Evolutionary conservation across 2,888 invertebrate genomes (phyloP).

Genomic region (Desoria tigrina): DNA sequence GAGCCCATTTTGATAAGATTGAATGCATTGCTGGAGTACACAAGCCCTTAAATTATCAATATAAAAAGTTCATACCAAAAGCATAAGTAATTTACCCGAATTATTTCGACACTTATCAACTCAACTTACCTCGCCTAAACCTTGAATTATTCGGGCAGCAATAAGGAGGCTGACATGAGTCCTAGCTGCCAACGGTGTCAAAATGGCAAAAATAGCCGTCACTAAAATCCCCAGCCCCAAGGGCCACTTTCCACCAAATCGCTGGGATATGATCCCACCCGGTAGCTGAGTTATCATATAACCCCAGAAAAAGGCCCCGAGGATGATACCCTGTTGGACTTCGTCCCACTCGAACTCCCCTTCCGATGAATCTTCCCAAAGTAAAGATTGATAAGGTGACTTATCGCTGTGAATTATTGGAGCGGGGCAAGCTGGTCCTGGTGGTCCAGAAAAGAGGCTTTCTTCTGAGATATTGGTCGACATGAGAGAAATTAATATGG

Average conservation of each 20-base stretch:
- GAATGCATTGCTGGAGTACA: conserved; percentile 53
- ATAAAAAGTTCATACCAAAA: background rate
- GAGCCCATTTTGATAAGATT: conserved; percentile 55
- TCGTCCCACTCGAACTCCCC: conserved; percentile 69
- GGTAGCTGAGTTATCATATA: conserved; percentile 82
- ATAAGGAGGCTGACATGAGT: conserved; percentile 74
- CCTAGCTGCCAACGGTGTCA: conserved; percentile 73
- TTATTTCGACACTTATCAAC: background rate
- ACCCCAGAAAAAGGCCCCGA: conserved; percentile 72
- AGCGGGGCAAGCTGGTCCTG: conserved; percentile 25
- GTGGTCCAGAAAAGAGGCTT: background rate
- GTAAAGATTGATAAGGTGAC: background rate
- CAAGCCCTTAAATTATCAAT: conserved; percentile 65
- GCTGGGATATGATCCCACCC: conserved; percentile 75
- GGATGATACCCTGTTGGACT: conserved; percentile 40
- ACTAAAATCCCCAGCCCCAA: conserved; percentile 78
- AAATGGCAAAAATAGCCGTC: conserved; percentile 77
- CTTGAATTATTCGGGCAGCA: conserved; percentile 72
- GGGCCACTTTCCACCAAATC: conserved; percentile 81
- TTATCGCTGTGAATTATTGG: background rate
- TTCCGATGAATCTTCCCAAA: conserved; percentile 34
- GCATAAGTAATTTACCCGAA: background rate
- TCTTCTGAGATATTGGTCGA: background rate
- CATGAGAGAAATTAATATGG: background rate
- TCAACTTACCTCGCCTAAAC: conserved; percentile 71